phyloP scores from a whole-genome alignment of 2,888 invertebrate species.

The Norana najaformis region DNA sequence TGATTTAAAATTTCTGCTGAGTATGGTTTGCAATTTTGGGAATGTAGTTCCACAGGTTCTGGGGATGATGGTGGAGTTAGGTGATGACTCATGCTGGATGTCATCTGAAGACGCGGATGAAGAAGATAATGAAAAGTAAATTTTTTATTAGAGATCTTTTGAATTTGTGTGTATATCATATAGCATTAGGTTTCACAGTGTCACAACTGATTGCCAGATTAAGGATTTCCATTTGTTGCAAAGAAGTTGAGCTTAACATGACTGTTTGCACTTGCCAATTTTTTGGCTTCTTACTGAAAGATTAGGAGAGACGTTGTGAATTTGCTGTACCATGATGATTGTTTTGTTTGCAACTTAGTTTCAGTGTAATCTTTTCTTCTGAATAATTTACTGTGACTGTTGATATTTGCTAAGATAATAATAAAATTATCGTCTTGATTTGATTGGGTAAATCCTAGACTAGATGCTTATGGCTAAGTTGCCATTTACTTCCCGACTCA shows the following conservation, averaged over 20 bases:
- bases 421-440: not conserved
- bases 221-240: not conserved
- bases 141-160: not conserved
- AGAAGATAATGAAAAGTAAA: conserved; percentile 65
- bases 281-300: not conserved
- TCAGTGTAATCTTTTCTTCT: not conserved
- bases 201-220: not conserved
- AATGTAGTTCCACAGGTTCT: conserved; percentile 69
- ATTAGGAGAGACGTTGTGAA: not conserved
- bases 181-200: not conserved
- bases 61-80: conserved; percentile 64
- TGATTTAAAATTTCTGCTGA: not conserved
- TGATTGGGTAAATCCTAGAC: not conserved
- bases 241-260: too few species aligned
- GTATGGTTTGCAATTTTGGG: not conserved
- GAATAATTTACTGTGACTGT: not conserved
- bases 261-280: not conserved
- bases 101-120: conserved; percentile 89
- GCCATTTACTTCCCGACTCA: not conserved
- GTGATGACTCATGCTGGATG: conserved; percentile 69
- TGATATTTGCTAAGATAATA: not conserved
- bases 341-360: not conserved
- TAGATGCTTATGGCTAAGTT: not conserved
- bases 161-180: not conserved
- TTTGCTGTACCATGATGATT: not conserved